Base-by-base conservation (phyloP, 1,140 invertebrate species). In the Temnothorax curvispinosus region DNA sequence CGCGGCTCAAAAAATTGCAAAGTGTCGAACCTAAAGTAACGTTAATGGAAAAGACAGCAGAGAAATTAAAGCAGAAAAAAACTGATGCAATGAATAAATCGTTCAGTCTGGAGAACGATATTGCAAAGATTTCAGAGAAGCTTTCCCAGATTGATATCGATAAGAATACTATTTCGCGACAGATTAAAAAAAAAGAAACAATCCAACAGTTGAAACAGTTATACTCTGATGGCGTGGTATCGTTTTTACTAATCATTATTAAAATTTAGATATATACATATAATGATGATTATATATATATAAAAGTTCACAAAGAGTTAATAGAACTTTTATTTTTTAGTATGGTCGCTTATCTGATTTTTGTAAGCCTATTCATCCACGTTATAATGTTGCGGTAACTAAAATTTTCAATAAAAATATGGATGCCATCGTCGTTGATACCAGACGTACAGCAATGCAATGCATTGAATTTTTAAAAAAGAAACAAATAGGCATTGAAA, bases 361-460 rank as follows among this genome's bases (percentile, higher is more conserved):
- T 96, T 99, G 99, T 96, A 97, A 99, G 93, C 99, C 99, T 2
- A 98, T 98, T 67, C 98, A 99, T 95, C 98, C 99, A 95, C 97
- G 98, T 35, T 98, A 98, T 94, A 98, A 99, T 95, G 97, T 99
- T 60, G 98, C 99, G 35, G 98, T 99, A 93, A 99, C 99, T 0
- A 99, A 99, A 96, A 98, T 99, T 21, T 96, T 99, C 76, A 98
- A 98, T 32, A 98, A 98, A 95, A 98, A 99, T 94, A 99, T 99
- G 97, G 98, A 99, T 93, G 98, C 98, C 52, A 99, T 99, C 93
- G 98, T 99, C n/a, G 99, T 99, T 38, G 99, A 99, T 95, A 98
- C 98, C 0, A 98, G 98, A 94, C 98, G 98, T 94, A 99, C 99
- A 1, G 99, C 98, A 5, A 96, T 97, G 18, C 96, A 98, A 89